Evolutionary conservation across 2,113 vertebrate species (phyloP), one percentile per base, ranked within the genome.

Genomic region (Psettodes erumei): DNA sequence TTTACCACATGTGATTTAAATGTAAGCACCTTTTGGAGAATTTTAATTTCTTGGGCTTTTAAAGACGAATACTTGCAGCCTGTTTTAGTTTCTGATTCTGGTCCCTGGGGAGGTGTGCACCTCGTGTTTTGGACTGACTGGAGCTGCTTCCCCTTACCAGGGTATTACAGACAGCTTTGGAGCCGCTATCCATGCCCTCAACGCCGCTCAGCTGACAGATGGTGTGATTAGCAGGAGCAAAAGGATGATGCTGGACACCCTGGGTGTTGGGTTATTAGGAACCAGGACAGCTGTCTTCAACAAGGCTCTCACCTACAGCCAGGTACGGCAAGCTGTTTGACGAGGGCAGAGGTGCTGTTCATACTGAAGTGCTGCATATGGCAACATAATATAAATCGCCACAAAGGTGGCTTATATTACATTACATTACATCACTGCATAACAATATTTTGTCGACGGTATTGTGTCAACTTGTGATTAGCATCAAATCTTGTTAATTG

Each of bases 241-340:
- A 80, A 85, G 96, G 84, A 98, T 99, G 97, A 96, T 99, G 90
- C 93, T 99, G 81, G 97, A 98, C 81, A 95, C 95, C 0, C 93
- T 98, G 43, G 97, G 97, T 0, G 96, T 96, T 5, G 97, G 96
- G 0, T 87, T 98, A 45, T 89, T 96, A 62, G 97, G 97, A 60
- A 95, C 94, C 78, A 91, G 76, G 48, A 97, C 96, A 0, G 91
- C 93, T 11, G 96, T 98, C 88, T 98, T 95, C 84, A 92, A 94
- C 59, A 96, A 94, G 87, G 94, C 87, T 67, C 90, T 93, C 9
- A 81, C 92, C 43, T 96, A 96, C 81, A 96, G 96, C 84, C 95
- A 96, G 91, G 97, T 98, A 94, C 86, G 84, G 38, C 32, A 1
- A n/a, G 43, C 8, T 27, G 21, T 11, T 47, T 12, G 4, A 68